These are phyloP conservation scores for Myanophis thanlyinensis DNA, from an alignment of 2,113 vertebrate species.

Conservation along the genomic window DNA sequence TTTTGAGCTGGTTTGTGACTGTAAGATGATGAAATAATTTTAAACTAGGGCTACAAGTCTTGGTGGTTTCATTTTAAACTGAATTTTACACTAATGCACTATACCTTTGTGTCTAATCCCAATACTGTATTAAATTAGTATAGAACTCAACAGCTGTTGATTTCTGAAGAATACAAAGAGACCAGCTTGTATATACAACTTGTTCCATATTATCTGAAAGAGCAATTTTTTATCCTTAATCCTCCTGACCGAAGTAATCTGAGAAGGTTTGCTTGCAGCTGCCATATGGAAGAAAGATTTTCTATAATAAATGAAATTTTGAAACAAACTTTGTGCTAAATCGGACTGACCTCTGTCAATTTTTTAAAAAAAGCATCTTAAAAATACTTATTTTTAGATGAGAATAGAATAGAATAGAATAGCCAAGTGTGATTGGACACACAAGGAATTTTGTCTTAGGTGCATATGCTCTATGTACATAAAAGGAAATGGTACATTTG, in stretches of 20 bases:
- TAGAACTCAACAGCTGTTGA: neutral
- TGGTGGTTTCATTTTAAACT: neutral
- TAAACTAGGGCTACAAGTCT: neutral
- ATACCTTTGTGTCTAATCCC: neutral
- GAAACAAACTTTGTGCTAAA: neutral
- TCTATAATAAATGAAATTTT: neutral
- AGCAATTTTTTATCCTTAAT: neutral
- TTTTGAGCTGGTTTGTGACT: neutral
- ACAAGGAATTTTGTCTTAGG: too few relatives aligned
- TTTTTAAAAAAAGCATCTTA: neutral
- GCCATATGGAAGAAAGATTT: neutral
- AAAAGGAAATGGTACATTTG: too few relatives aligned
- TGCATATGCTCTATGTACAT: too few relatives aligned
- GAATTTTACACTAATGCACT: neutral
- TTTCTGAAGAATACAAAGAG: neutral
- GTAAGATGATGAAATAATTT: neutral
- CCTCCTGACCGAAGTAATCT: neutral
- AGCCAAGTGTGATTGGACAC: too few relatives aligned
- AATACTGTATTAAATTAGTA: neutral
- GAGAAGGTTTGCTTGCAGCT: neutral
- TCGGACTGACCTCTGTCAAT: neutral
- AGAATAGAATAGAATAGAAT: too few relatives aligned
- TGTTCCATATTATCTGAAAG: neutral
- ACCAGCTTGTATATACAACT: neutral
- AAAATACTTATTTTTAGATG: neutral